These are phyloP conservation scores for Drosophila kokeensis DNA, from an alignment of 2,888 invertebrate species.

Conservation along the genomic window DNA sequence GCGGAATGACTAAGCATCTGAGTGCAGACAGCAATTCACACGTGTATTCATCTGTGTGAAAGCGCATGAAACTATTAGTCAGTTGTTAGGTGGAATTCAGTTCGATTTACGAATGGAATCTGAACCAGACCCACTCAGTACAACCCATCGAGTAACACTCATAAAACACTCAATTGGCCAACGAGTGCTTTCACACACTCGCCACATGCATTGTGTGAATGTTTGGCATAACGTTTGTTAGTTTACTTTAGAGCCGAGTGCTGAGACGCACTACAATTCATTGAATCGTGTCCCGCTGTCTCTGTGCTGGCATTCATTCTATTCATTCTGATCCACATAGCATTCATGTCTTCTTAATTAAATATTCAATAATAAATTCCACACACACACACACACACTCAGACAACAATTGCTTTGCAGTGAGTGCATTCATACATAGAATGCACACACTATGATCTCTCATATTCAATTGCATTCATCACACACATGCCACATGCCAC, in stretches of 20 bases:
- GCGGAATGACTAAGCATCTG: slow-evolving; percentile 1
- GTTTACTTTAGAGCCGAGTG: neutral
- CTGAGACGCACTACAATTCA: neutral
- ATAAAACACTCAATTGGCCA: neutral
- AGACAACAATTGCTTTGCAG: slow-evolving; percentile 10
- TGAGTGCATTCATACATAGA: slow-evolving; percentile 17
- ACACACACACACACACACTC: neutral
- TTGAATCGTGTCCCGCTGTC: neutral
- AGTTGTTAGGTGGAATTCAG: neutral
- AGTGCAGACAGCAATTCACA: neutral
- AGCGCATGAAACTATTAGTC: neutral
- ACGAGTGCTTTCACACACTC: neutral
- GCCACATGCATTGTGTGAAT: neutral
- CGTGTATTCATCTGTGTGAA: neutral
- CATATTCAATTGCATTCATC: slow-evolving; percentile 18
- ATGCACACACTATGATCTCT: slow-evolving; percentile 12
- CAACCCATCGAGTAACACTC: neutral
- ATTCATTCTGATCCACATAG: neutral
- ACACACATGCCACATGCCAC: neutral
- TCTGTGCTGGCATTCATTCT: neutral
- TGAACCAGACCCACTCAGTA: neutral
- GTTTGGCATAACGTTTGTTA: neutral
- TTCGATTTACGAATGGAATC: neutral
- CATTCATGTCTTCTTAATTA: slow-evolving; percentile 13
- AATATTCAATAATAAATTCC: slow-evolving; percentile 27